Percentiles rank a stretch among this genome's conserved stretches.
Evolutionary conservation across 2,888 invertebrate genomes (phyloP).

Genomic region (Melolontha melolontha): DNA sequence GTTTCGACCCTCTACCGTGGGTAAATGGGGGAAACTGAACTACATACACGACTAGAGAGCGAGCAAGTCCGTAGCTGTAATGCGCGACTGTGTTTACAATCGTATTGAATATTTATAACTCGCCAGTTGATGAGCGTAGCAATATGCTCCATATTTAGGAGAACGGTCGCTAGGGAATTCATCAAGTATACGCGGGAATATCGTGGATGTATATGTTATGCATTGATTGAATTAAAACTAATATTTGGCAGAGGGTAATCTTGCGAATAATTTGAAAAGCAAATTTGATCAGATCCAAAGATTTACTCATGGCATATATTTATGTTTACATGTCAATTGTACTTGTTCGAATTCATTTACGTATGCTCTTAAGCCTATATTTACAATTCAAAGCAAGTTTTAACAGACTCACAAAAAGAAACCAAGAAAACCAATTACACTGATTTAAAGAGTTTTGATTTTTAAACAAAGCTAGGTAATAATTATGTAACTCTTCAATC

Average conservation of each 20-base stretch:
- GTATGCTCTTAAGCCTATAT: no score
- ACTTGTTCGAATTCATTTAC: no score
- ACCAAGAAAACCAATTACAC: no score
- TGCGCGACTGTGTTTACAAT: conserved; percentile 63
- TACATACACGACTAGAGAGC: conserved; percentile 9
- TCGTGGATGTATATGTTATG: conserved; percentile 43
- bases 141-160: conserved; percentile 65
- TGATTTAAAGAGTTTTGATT: no score
- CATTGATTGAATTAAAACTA: conserved; percentile 66
- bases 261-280: conserved; percentile 65
- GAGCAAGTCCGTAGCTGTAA: conserved; percentile 25
- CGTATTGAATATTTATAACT: conserved; percentile 67
- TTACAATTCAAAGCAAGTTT: no score
- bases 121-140: conserved; percentile 67
- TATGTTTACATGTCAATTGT: background rate
- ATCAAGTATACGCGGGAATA: conserved; percentile 50
- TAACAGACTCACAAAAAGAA: no score
- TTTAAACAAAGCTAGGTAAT: no score
- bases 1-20: conserved; percentile 48
- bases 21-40: conserved; percentile 39
- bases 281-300: conserved; percentile 62
- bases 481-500: no score
- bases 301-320: conserved; percentile 53
- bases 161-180: conserved; percentile 60
- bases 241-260: conserved; percentile 66